A percentile compares a stretch with the other conserved stretches of the same genome.
Evolutionary conservation across 2,113 vertebrate genomes (phyloP).

Genomic region (Tupaia chinensis): DNA sequence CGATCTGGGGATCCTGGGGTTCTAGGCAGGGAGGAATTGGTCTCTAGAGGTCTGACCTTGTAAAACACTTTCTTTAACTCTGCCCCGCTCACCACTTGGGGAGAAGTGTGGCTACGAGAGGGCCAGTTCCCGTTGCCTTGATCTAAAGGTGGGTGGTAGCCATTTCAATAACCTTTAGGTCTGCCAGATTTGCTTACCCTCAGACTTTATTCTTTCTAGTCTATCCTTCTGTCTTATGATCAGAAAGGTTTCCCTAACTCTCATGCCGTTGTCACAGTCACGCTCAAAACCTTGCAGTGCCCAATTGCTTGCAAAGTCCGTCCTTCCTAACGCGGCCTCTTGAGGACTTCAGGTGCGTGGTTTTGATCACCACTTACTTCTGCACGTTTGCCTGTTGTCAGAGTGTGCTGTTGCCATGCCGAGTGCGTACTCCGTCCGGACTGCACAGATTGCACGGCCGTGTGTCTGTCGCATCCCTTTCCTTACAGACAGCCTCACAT

Average conservation of each 20-base stretch:
- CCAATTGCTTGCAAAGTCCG: not conserved
- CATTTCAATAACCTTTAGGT: slow-evolving; percentile 5
- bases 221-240: slow-evolving; percentile 10
- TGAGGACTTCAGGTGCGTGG: not conserved
- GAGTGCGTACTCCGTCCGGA: not conserved
- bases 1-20: not conserved
- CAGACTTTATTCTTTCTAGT: not conserved
- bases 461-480: not conserved
- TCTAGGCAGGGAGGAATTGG: not conserved
- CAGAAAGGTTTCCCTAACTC: slow-evolving; percentile 28
- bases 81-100: not conserved
- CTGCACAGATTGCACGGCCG: not conserved
- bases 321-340: not conserved
- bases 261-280: not conserved
- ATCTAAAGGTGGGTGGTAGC: not conserved
- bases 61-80: not conserved
- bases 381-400: not conserved
- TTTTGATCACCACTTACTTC: not conserved
- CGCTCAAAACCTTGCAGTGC: not conserved
- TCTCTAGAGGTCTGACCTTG: not conserved
- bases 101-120: not conserved
- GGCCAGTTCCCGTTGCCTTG: not conserved
- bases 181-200: not conserved
- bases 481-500: not conserved
- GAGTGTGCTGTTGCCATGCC: not conserved